A percentile compares a stretch with the other conserved stretches of the same genome.
These are phyloP conservation scores for Choristoneura rosaceana DNA, from an alignment of 2,888 invertebrate species.

Conservation along the genomic window DNA sequence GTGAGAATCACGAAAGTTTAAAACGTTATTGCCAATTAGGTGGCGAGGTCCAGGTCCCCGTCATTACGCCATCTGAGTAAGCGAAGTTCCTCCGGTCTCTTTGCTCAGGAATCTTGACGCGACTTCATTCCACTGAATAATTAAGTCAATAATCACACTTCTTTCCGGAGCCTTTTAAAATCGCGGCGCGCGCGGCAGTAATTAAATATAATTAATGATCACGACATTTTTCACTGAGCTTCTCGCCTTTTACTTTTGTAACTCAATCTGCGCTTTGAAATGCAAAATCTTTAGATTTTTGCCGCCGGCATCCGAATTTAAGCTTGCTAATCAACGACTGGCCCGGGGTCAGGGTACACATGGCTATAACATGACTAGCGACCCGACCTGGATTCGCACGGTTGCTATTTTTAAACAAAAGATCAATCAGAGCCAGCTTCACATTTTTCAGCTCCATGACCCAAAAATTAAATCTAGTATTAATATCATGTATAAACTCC, in stretches of 20 bases:
- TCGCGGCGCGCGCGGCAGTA: slow-evolving; percentile 24
- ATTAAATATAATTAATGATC: slow-evolving; percentile 42
- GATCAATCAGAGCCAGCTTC: too few relatives aligned
- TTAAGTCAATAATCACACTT: slow-evolving; percentile 43
- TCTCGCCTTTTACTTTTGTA: slow-evolving; percentile 37
- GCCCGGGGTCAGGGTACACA: too few relatives aligned
- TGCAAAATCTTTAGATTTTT: slow-evolving; percentile 30
- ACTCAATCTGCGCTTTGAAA: slow-evolving; percentile 41
- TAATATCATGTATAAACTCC: too few relatives aligned
- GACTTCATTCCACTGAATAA: slow-evolving; percentile 39
- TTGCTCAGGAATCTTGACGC: slow-evolving; percentile 1
- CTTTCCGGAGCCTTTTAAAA: slow-evolving; percentile 40
- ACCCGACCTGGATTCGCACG: too few relatives aligned
- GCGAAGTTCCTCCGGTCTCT: slow-evolving; percentile 3
- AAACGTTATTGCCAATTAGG: not conserved
- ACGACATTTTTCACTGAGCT: slow-evolving; percentile 38
- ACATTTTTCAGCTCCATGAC: too few relatives aligned
- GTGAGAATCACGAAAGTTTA: not conserved
- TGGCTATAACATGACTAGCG: too few relatives aligned
- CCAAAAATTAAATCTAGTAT: too few relatives aligned
- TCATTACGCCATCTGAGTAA: slow-evolving; percentile 7
- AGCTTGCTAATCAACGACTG: slow-evolving; percentile 13
- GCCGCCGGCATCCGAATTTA: slow-evolving; percentile 11
- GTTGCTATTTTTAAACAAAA: too few relatives aligned
- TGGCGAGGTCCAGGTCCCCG: slow-evolving; percentile 8